Base-by-base conservation (phyloP, 2,888 invertebrate genomes). In the Zootermopsis nevadensis region DNA sequence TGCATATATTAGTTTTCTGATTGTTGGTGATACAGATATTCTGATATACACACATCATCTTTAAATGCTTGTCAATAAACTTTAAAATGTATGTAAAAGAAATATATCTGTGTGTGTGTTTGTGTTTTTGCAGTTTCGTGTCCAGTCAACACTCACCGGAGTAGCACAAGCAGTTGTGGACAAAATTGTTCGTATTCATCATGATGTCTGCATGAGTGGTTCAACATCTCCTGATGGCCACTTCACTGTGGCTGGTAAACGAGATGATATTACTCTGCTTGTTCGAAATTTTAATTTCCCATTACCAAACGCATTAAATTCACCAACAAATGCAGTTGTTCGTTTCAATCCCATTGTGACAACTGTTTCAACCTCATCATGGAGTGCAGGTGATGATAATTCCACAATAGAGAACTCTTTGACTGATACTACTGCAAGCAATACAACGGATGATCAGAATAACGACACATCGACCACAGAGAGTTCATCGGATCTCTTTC, bases 151-250 rank as follows among this genome's bases (percentile, higher is more conserved):
- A 24, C 91, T 97, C 85, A 94, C 93, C 31, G 94, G 94, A 55
- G 96, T 97, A 76, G 96, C 97, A 24, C 97, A 97, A 89, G 94
- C 95, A 0, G 96, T 96, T 0, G 93, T 97, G 0, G 94, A 97
- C 88, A 95, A 95, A 89, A 94, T 96, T 1, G 95, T 96, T 24
- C 91, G 95, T n/a, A 93, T 95, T 84, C 97, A 97, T 88, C 94
- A 96, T 72, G 94, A 96, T 76, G 93, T 94, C 84, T 96, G 93
- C 88, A 93, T 95, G 89, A 92, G 91, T 76, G 90, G 89, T 83
- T 88, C 89, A 0, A 81, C 84, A 84, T 87, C 85, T 84, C 86
- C 86, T 83, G 76, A 53, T 76, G 84, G 83, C 12, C 53, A 76
- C 15, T 80, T 77, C 15, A 55, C 79, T n/a, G 67, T 83, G 53